Evolutionary conservation across 2,888 invertebrate species (phyloP).

Genomic region (Lasioglossum pauxillum): DNA sequence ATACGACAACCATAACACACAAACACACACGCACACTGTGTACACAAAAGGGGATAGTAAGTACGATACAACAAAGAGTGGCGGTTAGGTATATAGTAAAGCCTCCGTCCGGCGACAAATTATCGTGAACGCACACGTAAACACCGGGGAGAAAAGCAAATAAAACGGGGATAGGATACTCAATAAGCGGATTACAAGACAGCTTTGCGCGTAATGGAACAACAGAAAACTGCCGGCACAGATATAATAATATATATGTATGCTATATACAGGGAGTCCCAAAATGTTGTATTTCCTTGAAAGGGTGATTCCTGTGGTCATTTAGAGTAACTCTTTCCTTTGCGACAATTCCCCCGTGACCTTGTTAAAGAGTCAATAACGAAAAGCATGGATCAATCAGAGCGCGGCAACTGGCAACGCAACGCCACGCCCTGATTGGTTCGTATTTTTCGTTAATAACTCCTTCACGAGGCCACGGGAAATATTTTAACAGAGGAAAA

Average conservation of each 20-base stretch:
- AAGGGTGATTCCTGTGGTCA: too few species aligned
- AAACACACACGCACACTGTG: not conserved
- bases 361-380: too few species aligned
- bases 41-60: not conserved
- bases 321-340: too few species aligned
- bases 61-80: constrained; percentile 20
- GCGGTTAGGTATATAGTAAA: constrained; percentile 9
- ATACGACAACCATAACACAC: not conserved
- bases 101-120: constrained; percentile 22
- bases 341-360: too few species aligned
- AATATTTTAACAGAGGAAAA: too few species aligned
- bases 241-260: not conserved
- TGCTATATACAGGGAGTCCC: not conserved
- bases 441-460: too few species aligned
- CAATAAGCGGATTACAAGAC: constrained; percentile 64
- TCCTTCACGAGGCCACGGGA: too few species aligned
- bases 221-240: constrained; percentile 36
- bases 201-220: constrained; percentile 55
- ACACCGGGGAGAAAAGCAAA: constrained; percentile 37
- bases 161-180: constrained; percentile 45
- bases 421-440: too few species aligned
- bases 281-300: too few species aligned
- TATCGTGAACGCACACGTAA: constrained; percentile 25
- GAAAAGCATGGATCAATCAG: too few species aligned
- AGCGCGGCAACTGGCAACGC: too few species aligned